A percentile compares a stretch with the other conserved stretches of the same genome.
Conservation (phyloP, 2,113 vertebrate species). For the Chaenogobius annularis region DNA sequence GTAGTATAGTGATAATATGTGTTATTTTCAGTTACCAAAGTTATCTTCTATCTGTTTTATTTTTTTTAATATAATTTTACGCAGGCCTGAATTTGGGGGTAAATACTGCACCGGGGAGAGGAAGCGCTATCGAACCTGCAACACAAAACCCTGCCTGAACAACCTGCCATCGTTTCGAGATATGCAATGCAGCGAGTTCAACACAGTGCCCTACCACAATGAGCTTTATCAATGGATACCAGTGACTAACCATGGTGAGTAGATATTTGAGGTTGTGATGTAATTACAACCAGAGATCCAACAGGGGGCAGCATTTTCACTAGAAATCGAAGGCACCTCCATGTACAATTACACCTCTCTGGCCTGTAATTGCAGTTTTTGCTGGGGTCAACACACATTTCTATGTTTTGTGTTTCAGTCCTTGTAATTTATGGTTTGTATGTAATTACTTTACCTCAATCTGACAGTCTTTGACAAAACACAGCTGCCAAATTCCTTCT, state of each 20-base stretch:
- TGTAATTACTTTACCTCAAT: slow-evolving; percentile 11
- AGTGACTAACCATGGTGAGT: slow-evolving; percentile 80
- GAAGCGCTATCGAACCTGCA: slow-evolving; percentile 91
- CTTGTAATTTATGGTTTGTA: slow-evolving; percentile 14
- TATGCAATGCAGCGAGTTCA: slow-evolving; percentile 98
- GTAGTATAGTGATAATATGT: too few species aligned
- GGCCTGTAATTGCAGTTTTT: slow-evolving; percentile 7
- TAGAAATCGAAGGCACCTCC: slow-evolving; percentile 2
- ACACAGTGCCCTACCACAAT: slow-evolving; percentile 92
- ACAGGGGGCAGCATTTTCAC: slow-evolving; percentile 55
- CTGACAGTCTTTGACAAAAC: slow-evolving; percentile 12
- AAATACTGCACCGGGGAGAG: slow-evolving; percentile 96
- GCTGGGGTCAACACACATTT: slow-evolving; percentile 2
- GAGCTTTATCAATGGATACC: slow-evolving; percentile 92
- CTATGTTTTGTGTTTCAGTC: slow-evolving; percentile 9
- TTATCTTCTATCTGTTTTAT: not conserved
- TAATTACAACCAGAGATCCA: slow-evolving; percentile 20
- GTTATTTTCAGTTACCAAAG: not conserved
- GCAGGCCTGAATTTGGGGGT: slow-evolving; percentile 92
- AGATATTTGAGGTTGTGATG: not conserved
- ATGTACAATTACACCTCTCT: not conserved
- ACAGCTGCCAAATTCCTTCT: slow-evolving; percentile 8
- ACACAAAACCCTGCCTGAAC: slow-evolving; percentile 79
- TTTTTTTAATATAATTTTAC: not conserved
- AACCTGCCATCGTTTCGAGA: slow-evolving; percentile 86